These are phyloP conservation scores for Drosophila funebris DNA, from an alignment of 1,140 invertebrate genomes.

Conservation along the genomic window DNA sequence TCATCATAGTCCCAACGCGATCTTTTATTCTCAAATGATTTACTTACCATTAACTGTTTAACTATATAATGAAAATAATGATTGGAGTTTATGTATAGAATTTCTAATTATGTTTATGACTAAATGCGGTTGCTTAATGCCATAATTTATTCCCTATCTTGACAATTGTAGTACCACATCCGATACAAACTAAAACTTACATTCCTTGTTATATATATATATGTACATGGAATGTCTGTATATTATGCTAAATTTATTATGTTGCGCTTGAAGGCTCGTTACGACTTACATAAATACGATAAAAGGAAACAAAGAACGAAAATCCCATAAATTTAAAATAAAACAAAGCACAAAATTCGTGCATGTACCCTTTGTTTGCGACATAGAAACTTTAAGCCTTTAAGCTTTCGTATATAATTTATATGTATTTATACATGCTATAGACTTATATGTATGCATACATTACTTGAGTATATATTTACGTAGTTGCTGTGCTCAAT, in stretches of 20 bases:
- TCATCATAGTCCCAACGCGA: conserved; percentile 4
- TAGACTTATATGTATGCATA: neutral
- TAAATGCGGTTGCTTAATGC: neutral
- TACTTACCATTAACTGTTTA: neutral
- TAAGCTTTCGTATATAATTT: conserved; percentile 33
- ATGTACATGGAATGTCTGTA: neutral
- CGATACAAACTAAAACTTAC: conserved; percentile 13
- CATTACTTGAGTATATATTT: conserved; percentile 8
- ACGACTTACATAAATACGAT: conserved; percentile 38
- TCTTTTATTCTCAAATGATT: conserved; percentile 1
- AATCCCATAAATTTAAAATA: conserved; percentile 39
- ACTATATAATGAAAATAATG: neutral
- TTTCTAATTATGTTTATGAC: neutral
- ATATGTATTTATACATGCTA: conserved; percentile 23
- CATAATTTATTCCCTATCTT: conserved; percentile 22
- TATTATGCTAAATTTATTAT: conserved; percentile 23
- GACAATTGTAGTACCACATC: conserved; percentile 14
- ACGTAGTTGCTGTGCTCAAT: conserved; percentile 40
- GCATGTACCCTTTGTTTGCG: conserved; percentile 20
- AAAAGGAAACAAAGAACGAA: conserved; percentile 35
- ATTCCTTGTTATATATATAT: neutral
- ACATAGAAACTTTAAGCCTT: conserved; percentile 37
- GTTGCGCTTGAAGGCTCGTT: conserved; percentile 24
- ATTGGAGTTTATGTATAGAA: neutral
- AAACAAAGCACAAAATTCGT: conserved; percentile 41